Percentiles rank a stretch among this genome's conserved stretches.
These are phyloP conservation scores for Phoenicopterus ruber DNA, from an alignment of 2,113 vertebrate species.

Conservation along the genomic window DNA sequence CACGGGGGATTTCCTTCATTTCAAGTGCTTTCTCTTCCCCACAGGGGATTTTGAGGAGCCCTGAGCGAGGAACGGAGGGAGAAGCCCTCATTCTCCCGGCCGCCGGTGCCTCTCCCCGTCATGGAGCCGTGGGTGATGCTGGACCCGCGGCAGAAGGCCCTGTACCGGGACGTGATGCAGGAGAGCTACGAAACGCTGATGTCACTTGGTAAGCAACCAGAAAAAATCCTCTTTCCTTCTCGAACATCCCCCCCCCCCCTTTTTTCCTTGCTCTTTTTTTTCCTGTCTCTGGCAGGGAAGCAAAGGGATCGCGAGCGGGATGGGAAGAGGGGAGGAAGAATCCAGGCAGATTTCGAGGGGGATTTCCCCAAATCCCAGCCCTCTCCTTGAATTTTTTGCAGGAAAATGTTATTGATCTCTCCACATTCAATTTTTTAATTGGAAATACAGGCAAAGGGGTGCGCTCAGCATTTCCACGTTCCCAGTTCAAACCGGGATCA, in stretches of 20 bases:
- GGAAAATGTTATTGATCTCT: neutral
- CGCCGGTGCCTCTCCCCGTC: too few relatives aligned
- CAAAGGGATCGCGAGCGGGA: neutral
- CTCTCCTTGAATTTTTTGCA: neutral
- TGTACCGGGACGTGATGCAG: constrained; percentile 20
- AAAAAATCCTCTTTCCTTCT: neutral
- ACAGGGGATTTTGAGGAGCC: neutral
- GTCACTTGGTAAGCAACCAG: neutral
- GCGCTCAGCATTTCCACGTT: neutral
- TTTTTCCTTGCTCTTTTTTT: too few relatives aligned
- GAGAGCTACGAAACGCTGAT: constrained; percentile 34
- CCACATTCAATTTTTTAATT: fast-evolving
- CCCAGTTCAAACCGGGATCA: neutral
- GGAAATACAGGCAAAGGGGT: neutral
- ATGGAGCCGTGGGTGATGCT: constrained; percentile 25
- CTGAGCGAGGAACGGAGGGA: neutral
- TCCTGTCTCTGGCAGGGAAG: too few relatives aligned
- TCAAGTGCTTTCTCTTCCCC: neutral
- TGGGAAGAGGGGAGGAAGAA: neutral
- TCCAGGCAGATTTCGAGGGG: neutral
- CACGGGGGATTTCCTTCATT: fast-evolving
- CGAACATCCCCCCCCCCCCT: fast-evolving
- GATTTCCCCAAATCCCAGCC: neutral
- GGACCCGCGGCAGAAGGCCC: neutral
- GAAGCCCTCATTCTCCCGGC: fast-evolving